A percentile compares a stretch with the other conserved stretches of the same genome.
Conservation (phyloP, 2,888 invertebrate species). For the Leptopilina myrica region DNA sequence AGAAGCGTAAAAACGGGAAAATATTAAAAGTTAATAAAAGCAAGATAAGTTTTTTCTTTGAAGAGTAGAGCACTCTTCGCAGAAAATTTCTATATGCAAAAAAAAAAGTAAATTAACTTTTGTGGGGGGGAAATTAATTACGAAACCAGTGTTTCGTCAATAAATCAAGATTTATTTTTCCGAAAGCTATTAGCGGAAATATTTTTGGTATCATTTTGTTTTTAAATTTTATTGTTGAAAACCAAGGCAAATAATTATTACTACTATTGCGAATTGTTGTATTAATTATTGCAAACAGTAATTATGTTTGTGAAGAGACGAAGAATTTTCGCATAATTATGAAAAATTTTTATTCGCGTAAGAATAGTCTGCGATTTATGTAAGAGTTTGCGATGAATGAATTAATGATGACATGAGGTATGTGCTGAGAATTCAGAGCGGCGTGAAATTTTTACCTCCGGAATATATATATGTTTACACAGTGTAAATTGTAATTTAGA, state of each 20-base stretch:
- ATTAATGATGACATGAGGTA: not conserved
- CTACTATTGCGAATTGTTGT: not conserved
- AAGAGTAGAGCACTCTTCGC: not conserved
- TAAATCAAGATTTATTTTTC: constrained; percentile 1
- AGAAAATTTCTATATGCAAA: not conserved
- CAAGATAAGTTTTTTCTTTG: constrained; percentile 10
- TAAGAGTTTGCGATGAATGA: not conserved
- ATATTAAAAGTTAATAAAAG: constrained; percentile 7
- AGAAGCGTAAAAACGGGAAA: not conserved
- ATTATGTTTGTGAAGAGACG: too few relatives aligned
- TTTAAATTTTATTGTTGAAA: too few relatives aligned
- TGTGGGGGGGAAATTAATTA: not conserved
- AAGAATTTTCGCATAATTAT: too few relatives aligned
- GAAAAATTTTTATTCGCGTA: not conserved
- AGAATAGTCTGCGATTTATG: not conserved
- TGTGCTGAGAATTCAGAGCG: constrained; percentile 1
- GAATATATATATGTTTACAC: not conserved
- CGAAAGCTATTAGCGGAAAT: not conserved
- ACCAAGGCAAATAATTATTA: too few relatives aligned
- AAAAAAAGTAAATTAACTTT: constrained; percentile 5
- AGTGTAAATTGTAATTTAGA: constrained; percentile 5
- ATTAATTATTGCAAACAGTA: not conserved
- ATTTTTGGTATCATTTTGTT: too few relatives aligned
- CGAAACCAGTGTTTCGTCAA: constrained; percentile 6
- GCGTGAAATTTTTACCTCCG: constrained; percentile 9